Evolutionary conservation across 2,888 invertebrate species (phyloP), one percentile per base, ranked within the genome.

Genomic region (Drosophila tanythrix): DNA sequence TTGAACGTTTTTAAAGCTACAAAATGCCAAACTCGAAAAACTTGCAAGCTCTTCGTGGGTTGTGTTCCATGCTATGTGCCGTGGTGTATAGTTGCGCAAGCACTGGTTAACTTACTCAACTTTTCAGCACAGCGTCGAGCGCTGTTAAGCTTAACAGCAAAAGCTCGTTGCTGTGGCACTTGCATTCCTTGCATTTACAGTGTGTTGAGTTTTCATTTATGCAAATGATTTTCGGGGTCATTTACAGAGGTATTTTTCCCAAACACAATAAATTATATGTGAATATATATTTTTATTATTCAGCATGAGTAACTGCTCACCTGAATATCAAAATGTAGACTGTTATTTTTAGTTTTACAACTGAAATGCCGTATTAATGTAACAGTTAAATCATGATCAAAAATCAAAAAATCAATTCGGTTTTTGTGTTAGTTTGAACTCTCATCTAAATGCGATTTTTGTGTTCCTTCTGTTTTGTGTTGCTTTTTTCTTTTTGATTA

Each of bases 51-150:
- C 11, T 13, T 5, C 10, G 10, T 13, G 1, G 66, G 77, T 66
- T 70, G 46, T 27, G 50, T 33, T 66, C 69, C 33, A n/a, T 55
- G 74, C 74, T 74, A 78, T 64, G 58, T 13, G 21, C 25, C 4
- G 3, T 29, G 15, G 33, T 40, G 1, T 25, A 55, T 62, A 67
- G 77, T 77, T 77, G 10, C 0, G 10, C 1, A 7, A 0, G 40
- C 50, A 61, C 66, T 78, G 66, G 18, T 18, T 18, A 7, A 1
- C 13, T 5, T 25, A 4, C 2, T 18, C 8, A 33, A 29, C 50
- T 66, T 70, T 56, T 33, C 18, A 55, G 31, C 62, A 48, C n/a
- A 55, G 35, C 5, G 5, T 13, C 11, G 18, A 3, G 31, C 36
- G 2, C 67, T 63, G 66, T 70, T 61, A 55, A 58, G 11, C 6